These are phyloP conservation scores for Folsomia candida DNA, from an alignment of 2,888 invertebrate species.

Conservation along the genomic window DNA sequence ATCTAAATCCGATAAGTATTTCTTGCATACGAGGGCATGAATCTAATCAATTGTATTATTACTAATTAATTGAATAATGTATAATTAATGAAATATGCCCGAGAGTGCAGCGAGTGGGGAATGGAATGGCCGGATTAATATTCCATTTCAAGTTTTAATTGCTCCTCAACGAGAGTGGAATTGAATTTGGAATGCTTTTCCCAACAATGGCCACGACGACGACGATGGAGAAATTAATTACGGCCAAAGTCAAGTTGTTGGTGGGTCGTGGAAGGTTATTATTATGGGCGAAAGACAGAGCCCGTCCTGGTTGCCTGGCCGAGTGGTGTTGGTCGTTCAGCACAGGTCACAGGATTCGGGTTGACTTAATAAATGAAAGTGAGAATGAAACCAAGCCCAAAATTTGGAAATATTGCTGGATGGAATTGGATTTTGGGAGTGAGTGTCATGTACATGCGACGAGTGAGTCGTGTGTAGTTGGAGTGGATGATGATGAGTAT, in stretches of 20 bases:
- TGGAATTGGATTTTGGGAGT: not conserved
- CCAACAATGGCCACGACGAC: not conserved
- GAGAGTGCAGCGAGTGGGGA: too few species aligned
- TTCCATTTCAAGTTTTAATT: slow-evolving; percentile 5
- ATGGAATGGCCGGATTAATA: too few species aligned
- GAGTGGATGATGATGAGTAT: too few species aligned
- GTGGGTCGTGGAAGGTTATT: too few species aligned
- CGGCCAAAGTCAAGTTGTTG: not conserved
- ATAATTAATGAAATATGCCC: not conserved
- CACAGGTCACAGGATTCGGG: not conserved
- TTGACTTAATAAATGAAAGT: not conserved
- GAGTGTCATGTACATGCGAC: too few species aligned
- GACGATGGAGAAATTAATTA: not conserved
- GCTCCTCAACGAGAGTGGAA: not conserved
- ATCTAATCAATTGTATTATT: not conserved
- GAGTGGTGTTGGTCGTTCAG: not conserved
- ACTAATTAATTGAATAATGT: not conserved
- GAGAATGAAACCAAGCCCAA: not conserved
- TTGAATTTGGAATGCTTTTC: not conserved
- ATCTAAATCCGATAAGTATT: too few species aligned
- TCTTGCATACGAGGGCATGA: too few species aligned
- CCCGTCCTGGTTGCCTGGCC: not conserved
- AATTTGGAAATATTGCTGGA: not conserved
- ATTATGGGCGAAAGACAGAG: too few species aligned
- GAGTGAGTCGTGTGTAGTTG: too few species aligned